Base-by-base conservation (phyloP, 2,888 invertebrate genomes). In the Nematopogon swammerdamellus region DNA sequence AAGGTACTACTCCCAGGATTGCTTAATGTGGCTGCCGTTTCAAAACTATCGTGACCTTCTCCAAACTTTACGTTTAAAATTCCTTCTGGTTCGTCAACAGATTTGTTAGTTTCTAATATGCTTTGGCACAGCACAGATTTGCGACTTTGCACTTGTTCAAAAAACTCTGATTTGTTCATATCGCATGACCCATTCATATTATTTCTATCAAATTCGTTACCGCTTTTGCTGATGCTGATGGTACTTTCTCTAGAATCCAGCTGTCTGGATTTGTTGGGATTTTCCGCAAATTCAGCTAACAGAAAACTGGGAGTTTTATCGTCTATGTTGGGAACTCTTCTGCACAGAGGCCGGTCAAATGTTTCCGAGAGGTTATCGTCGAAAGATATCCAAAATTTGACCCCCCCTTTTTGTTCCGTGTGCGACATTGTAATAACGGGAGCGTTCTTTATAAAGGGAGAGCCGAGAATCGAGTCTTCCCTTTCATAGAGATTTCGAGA, bases 331-430 rank as follows among this genome's bases (percentile, higher is more conserved):
- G 11, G 19, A 16, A 44, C 17, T 19, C 30, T 42, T 45, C 47
- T 42, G 18, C 20, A 30, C 18, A n/a, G n/a, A n/a, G n/a, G n/a
- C n/a, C n/a, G n/a, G n/a, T n/a, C n/a, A n/a, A n/a, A n/a, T n/a
- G n/a, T n/a, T n/a, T n/a, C n/a, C n/a, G 30, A 51, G 51, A 0
- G 5, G 10, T 47, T 48, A 14, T 75, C 72, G 44, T 79, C 75
- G 49, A 80, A 80, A 0, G 77, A 79, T 0, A 80, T 30, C 80
- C 80, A 80, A 45, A 74, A 80, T 54, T 77, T 80, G 0, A 77
- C 59, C 0, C 80, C 80, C 0, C 79, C 76, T 0, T 60, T 63
- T 42, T 73, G 67, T 45, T 63, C 67, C 0, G 64, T 74, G 43
- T 72, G 77, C 0, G 74, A 73, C 73, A 80, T 80, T 0, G 77